Base-by-base conservation (phyloP, 2,888 invertebrate species). In the Elmis aenea region DNA sequence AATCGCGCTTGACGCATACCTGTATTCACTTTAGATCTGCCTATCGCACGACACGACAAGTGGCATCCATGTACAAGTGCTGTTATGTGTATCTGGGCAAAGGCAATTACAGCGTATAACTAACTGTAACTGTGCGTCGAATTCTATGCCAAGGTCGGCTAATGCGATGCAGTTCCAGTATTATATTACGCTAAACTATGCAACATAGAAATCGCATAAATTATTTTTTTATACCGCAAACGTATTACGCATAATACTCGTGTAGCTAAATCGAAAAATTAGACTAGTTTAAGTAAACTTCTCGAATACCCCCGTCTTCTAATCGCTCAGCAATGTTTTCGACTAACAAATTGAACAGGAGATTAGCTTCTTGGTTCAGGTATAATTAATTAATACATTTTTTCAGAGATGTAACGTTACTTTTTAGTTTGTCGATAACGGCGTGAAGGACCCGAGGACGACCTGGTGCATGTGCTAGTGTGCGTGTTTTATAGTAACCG, bases 381-480 rank as follows among this genome's bases (percentile, higher is more conserved):
- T 54, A 48, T 48, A 30, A 39, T 33, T 41, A 47, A 33, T 38
- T 27, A 40, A 16, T 23, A 23, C 38, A 34, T 36, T 42, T 33
- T 25, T 32, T 24, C 22, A 42, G 22, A 38, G 22, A 34, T 34
- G 39, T 47, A 47, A 51, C 49, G 43, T 46, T 48, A 50, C 40
- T 47, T 26, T 35, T 13, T 27, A 26, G 21, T 27, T 18, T 30
- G 10, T 31, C 21, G 23, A 38, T 42, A 29, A 11, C 10, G 20
- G 21, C 12, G 46, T 46, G 38, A 44, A 54, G 64, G 66, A 63
- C 51, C 57, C 60, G 48, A 64, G 66, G 66, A 66, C 63, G 66
- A 66, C 58, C 65, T 50, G 48, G 60, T 54, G 51, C 46, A 61
- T 52, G 45, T 52, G 55, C 22, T 26, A 38, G 43, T 29, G 36